phyloP scores from a whole-genome alignment of 2,797 vertebrate species.

The Pelochelys cantorii region DNA sequence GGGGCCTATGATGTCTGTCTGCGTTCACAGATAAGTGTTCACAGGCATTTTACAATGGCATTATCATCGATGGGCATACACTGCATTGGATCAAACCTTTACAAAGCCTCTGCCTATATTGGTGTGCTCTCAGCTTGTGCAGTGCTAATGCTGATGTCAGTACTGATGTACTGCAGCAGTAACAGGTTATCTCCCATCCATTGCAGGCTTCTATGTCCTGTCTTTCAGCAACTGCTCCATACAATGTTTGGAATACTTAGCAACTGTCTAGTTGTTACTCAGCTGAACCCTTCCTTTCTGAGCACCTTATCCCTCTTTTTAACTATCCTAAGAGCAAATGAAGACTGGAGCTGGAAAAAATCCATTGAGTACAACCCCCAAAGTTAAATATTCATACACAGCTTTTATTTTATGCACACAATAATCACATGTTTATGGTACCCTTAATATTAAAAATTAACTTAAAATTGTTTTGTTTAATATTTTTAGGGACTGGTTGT shows the following conservation, averaged over 20 bases:
- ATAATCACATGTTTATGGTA: not conserved
- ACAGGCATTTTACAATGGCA: not conserved
- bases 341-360: not conserved
- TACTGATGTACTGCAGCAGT: not conserved
- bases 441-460: not conserved
- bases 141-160: not conserved
- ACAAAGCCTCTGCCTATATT: not conserved
- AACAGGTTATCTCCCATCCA: not conserved
- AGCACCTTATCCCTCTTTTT: not conserved
- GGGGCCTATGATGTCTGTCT: not conserved
- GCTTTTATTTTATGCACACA: not conserved
- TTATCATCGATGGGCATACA: not conserved
- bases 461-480: not conserved
- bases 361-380: not conserved
- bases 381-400: not conserved
- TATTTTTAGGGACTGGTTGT: not conserved
- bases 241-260: not conserved
- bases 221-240: not conserved
- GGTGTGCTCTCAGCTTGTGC: accelerated
- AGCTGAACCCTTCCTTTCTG: not conserved
- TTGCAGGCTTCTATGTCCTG: not conserved
- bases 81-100: not conserved
- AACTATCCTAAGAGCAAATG: not conserved
- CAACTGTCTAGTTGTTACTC: not conserved
- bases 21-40: not conserved